phyloP scores from a whole-genome alignment of 2,113 vertebrate species.

The Romanogobio albipinnatus region DNA sequence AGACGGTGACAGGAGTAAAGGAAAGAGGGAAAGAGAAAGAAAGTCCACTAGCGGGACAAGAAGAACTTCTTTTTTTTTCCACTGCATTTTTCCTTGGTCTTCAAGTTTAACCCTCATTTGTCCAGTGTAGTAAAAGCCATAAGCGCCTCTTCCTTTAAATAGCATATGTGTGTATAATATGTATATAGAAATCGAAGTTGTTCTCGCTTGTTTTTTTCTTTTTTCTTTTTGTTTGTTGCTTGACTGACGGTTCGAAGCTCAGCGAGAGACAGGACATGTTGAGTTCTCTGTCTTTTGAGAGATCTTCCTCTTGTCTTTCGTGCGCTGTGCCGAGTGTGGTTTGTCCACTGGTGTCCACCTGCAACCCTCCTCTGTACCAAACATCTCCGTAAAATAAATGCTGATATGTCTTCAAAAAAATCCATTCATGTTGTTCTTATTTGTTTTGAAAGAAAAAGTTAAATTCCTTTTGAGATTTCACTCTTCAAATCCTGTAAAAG shows the following conservation, averaged over 20 bases:
- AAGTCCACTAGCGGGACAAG: conserved; percentile 74
- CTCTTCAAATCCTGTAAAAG: conserved; percentile 73
- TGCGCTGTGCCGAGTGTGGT: conserved; percentile 61
- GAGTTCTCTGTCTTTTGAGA: conserved; percentile 65
- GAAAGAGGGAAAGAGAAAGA: conserved; percentile 75
- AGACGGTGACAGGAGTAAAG: conserved; percentile 73
- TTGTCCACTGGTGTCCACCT: conserved; percentile 61
- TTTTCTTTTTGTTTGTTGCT: conserved; percentile 81
- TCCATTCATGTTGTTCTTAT: conserved; percentile 66
- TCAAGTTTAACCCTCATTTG: conserved; percentile 85
- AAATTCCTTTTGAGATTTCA: conserved; percentile 74
- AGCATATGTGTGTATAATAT: conserved; percentile 79
- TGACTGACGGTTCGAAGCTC: conserved; percentile 82
- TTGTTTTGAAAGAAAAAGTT: conserved; percentile 72
- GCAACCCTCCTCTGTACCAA: conserved; percentile 57
- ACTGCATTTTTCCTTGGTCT: conserved; percentile 75
- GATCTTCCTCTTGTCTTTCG: conserved; percentile 71
- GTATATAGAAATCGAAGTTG: conserved; percentile 83
- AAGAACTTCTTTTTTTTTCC: conserved; percentile 71
- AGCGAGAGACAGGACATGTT: conserved; percentile 77
- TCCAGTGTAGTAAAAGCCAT: conserved; percentile 82
- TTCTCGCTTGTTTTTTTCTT: conserved; percentile 81
- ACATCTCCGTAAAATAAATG: conserved; percentile 77
- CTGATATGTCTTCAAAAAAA: conserved; percentile 84
- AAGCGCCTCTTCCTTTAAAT: conserved; percentile 78